Evolutionary conservation across 2,113 vertebrate species (phyloP).

Genomic region (Coptodon rendalli): DNA sequence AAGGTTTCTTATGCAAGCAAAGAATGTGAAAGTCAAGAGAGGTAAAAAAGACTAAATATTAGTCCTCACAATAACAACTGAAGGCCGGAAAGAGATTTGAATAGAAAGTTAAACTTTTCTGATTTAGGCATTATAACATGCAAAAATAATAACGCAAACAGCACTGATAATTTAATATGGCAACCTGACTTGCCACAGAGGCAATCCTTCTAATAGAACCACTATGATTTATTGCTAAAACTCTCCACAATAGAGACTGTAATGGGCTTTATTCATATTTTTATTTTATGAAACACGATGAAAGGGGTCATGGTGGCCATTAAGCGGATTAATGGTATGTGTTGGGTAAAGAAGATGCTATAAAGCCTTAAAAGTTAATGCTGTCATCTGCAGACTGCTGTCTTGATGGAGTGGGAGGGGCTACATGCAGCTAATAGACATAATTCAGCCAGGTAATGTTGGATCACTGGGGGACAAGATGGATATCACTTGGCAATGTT

Average conservation of each 20-base stretch:
- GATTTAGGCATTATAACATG: slow-evolving; percentile 4
- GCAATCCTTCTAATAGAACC: slow-evolving; percentile 67
- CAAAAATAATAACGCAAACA: slow-evolving; percentile 56
- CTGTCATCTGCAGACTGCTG: slow-evolving; percentile 61
- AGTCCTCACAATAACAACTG: background rate
- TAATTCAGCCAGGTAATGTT: slow-evolving; percentile 75
- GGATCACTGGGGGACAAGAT: slow-evolving; percentile 68
- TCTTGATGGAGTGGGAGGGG: slow-evolving; percentile 66
- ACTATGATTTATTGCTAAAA: slow-evolving; percentile 59
- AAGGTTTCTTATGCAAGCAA: background rate
- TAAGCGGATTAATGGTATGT: slow-evolving; percentile 72
- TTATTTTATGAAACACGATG: slow-evolving; percentile 78
- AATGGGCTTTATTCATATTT: slow-evolving; percentile 77
- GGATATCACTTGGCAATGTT: slow-evolving; percentile 73
- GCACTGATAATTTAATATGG: slow-evolving; percentile 40
- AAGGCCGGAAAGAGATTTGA: background rate
- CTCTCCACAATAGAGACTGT: slow-evolving; percentile 69
- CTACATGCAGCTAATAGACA: slow-evolving; percentile 63
- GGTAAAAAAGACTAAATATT: background rate
- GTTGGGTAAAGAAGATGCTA: slow-evolving; percentile 77
- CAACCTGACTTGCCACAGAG: slow-evolving; percentile 42
- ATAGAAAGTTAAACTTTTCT: slow-evolving; percentile 10
- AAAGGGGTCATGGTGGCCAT: slow-evolving; percentile 75
- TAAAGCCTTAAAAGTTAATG: slow-evolving; percentile 77
- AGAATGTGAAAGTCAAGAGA: background rate